Base-by-base conservation (phyloP, 2,113 vertebrate genomes). In the Ramphastos sulfuratus region DNA sequence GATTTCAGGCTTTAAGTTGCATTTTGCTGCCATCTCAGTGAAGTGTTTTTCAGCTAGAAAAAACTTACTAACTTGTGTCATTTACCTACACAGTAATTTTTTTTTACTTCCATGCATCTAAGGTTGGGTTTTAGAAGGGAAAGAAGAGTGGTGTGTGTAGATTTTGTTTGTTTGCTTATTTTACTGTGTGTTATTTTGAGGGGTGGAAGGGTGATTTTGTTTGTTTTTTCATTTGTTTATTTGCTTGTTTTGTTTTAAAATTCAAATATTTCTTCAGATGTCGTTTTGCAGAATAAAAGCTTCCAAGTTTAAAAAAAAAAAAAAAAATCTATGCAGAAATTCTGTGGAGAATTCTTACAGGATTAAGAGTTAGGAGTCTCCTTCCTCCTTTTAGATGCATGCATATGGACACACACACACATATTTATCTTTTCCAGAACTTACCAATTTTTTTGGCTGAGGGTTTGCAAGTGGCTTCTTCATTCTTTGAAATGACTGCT, bases 11-110 rank as follows among this genome's bases (percentile, higher is more conserved):
- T 87, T 87, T 85, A 83, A 67, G 24, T 6, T 83, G 39, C n/a
- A 37, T 84, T 81, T 94, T 78, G 31, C 60, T 89, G 60, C 67
- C n/a, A 25, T 42, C 61, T 42, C 44, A 88, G 54, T 37, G 48
- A 83, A 78, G 37, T 58, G 66, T 90, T 96, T 88, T 70, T 94
- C 39, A 31, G 23, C 16, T 69, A 75, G 82, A 87, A 92, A 95
- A 91, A 54, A 46, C 18, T 89, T 78, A 83, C 28, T 77, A 80
- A 54, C 7, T 15, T 52, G 1, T 76, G 72, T 82, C 25, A 46
- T 91, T 89, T 92, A 82, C 81, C 46, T 71, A 46, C 61, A 71
- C 1, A 33, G 8, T 55, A 84, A 59, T 63, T 42, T 21, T 16
- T 16, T 72, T 92, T 87, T 39, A 55, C 54, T 65, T 87, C 83